Conservation (phyloP, 2,888 invertebrate genomes). For the Netelia fuscicornis region DNA sequence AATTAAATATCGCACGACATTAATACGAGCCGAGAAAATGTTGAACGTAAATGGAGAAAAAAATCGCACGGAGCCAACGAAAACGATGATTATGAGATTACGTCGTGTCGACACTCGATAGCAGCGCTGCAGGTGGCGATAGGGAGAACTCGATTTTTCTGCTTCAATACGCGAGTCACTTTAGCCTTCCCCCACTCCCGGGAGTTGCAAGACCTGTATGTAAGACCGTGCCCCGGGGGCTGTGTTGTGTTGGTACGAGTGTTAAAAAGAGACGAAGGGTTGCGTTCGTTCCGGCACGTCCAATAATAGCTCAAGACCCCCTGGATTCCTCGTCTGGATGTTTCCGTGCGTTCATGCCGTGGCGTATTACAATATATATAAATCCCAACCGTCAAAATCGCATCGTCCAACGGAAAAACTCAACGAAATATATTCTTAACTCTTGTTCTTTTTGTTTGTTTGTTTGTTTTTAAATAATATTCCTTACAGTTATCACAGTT, state of each 20-base stretch:
- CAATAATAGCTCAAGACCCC: constrained; percentile 65
- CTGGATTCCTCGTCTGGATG: constrained; percentile 62
- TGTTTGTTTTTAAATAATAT: constrained; percentile 80
- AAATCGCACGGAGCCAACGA: too few relatives aligned
- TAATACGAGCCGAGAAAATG: too few relatives aligned
- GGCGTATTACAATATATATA: neutral
- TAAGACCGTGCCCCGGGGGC: constrained; percentile 12
- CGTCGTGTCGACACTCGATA: too few relatives aligned
- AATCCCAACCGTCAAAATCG: constrained; percentile 5
- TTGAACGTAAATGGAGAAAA: too few relatives aligned
- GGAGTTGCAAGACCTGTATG: too few relatives aligned
- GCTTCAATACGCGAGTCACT: too few relatives aligned
- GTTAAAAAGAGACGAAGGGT: constrained; percentile 23
- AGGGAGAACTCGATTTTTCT: too few relatives aligned
- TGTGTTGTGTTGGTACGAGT: constrained; percentile 1
- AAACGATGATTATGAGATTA: too few relatives aligned
- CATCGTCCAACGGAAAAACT: constrained; percentile 26
- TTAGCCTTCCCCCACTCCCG: too few relatives aligned
- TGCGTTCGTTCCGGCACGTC: constrained; percentile 41
- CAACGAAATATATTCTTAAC: constrained; percentile 37
- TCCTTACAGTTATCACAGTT: constrained; percentile 84
- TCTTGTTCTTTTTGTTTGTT: neutral
- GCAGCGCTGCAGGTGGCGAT: too few relatives aligned
- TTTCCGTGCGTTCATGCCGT: constrained; percentile 34
- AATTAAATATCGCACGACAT: too few relatives aligned